A percentile compares a stretch with the other conserved stretches of the same genome.
Evolutionary conservation across 1,140 invertebrate species (phyloP).

Genomic region (Sitodiplosis mosellana): DNA sequence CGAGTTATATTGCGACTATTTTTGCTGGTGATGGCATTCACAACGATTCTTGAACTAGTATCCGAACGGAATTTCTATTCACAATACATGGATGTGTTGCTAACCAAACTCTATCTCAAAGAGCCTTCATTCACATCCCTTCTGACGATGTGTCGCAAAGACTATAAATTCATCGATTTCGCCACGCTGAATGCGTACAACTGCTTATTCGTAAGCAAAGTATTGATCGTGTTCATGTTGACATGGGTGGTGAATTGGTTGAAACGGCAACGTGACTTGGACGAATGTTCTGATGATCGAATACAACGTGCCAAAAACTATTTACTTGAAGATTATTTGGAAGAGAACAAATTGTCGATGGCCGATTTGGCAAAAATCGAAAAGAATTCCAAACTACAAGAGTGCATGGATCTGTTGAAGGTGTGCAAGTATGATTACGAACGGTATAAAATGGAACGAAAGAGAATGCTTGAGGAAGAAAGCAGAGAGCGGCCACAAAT

Average conservation of each 20-base stretch:
- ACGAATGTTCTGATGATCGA: slow-evolving; percentile 9
- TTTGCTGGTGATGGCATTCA: not conserved
- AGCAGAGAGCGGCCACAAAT: slow-evolving; percentile 9
- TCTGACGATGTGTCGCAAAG: slow-evolving; percentile 12
- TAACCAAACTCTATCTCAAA: slow-evolving; percentile 1
- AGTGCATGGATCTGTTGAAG: slow-evolving; percentile 17
- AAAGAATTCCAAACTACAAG: slow-evolving; percentile 17
- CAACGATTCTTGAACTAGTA: not conserved
- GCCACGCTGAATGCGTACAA: slow-evolving; percentile 18
- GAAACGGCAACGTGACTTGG: slow-evolving; percentile 12
- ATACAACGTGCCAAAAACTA: slow-evolving; percentile 21
- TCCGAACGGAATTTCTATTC: not conserved
- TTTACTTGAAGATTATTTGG: slow-evolving; percentile 21
- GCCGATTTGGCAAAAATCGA: slow-evolving; percentile 19
- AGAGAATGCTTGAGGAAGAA: slow-evolving; percentile 7
- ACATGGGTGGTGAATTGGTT: slow-evolving; percentile 23
- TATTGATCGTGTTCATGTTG: slow-evolving; percentile 22
- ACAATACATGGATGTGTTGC: slow-evolving; percentile 1
- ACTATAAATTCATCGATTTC: slow-evolving; percentile 13
- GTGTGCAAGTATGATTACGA: slow-evolving; percentile 20
- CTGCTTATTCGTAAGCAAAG: slow-evolving; percentile 20
- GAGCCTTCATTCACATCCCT: not conserved
- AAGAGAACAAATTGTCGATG: slow-evolving; percentile 22
- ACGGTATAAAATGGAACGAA: slow-evolving; percentile 16
- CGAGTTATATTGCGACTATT: not conserved